Percentiles rank a stretch among this genome's conserved stretches.
These are phyloP conservation scores for Corythornis cristatus DNA, from an alignment of 2,113 vertebrate genomes.

Conservation along the genomic window DNA sequence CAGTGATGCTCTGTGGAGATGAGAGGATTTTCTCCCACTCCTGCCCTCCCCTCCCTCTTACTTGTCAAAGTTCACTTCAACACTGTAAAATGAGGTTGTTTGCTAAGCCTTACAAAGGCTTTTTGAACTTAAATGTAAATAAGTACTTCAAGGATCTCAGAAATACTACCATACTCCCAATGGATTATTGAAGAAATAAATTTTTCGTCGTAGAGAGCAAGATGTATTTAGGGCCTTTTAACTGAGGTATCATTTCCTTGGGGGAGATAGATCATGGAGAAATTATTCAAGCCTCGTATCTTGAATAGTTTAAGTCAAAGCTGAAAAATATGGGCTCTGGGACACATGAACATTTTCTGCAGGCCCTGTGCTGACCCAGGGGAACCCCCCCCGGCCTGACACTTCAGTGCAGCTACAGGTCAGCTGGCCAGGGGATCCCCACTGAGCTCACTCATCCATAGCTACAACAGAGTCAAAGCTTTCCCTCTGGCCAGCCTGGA, in stretches of 20 bases:
- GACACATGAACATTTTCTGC: background rate
- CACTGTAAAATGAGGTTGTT: background rate
- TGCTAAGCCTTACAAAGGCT: constrained; percentile 1
- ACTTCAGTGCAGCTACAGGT: background rate
- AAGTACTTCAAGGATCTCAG: constrained; percentile 18
- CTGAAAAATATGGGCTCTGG: background rate
- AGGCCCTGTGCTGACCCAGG: background rate
- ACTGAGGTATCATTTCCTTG: background rate
- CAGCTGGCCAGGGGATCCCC: background rate
- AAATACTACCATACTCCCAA: constrained; percentile 15
- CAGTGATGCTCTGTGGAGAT: background rate
- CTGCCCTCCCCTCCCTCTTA: background rate
- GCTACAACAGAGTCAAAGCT: background rate
- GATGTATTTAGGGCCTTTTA: constrained; percentile 26
- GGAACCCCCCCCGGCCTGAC: background rate
- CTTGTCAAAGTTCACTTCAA: background rate
- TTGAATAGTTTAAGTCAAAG: background rate
- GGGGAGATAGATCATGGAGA: background rate
- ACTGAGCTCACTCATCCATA: rapidly evolving
- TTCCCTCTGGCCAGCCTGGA: background rate
- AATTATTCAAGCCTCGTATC: constrained; percentile 4
- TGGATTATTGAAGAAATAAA: background rate
- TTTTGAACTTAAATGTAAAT: constrained; percentile 35
- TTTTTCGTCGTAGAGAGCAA: background rate
- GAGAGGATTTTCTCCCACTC: background rate